Conservation (phyloP, 2,113 vertebrate genomes). For the Spea bombifrons region DNA sequence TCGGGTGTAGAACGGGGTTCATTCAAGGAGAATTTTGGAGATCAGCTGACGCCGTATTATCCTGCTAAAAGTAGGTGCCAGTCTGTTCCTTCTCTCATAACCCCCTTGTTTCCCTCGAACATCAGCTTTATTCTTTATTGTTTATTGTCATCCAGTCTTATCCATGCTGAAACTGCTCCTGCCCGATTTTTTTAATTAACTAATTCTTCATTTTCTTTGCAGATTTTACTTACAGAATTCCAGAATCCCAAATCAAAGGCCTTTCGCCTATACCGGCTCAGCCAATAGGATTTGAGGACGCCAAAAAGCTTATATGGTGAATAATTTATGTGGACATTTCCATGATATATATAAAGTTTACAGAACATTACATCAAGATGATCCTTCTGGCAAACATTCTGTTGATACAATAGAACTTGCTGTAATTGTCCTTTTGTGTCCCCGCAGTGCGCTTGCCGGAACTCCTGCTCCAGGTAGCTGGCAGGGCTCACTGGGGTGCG, state of each 20-base stretch:
- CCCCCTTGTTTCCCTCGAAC: neutral
- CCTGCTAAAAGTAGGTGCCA: constrained; percentile 68
- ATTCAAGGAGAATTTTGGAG: constrained; percentile 69
- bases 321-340: neutral
- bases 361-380: neutral
- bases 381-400: too few species aligned
- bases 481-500: constrained; percentile 77
- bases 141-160: neutral
- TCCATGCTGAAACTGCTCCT: too few species aligned
- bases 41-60: constrained; percentile 79
- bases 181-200: neutral
- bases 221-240: constrained; percentile 66
- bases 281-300: constrained; percentile 83
- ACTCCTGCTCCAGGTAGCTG: constrained; percentile 52
- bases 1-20: constrained; percentile 80
- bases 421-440: neutral
- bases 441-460: constrained; percentile 69
- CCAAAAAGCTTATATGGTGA: constrained; percentile 77
- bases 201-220: constrained; percentile 34
- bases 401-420: too few species aligned
- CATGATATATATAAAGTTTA: neutral
- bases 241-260: constrained; percentile 57
- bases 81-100: neutral
- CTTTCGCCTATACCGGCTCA: constrained; percentile 79
- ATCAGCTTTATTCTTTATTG: neutral